Base-by-base conservation (phyloP, 2,888 invertebrate species). In the Platycheirus rosarum region DNA sequence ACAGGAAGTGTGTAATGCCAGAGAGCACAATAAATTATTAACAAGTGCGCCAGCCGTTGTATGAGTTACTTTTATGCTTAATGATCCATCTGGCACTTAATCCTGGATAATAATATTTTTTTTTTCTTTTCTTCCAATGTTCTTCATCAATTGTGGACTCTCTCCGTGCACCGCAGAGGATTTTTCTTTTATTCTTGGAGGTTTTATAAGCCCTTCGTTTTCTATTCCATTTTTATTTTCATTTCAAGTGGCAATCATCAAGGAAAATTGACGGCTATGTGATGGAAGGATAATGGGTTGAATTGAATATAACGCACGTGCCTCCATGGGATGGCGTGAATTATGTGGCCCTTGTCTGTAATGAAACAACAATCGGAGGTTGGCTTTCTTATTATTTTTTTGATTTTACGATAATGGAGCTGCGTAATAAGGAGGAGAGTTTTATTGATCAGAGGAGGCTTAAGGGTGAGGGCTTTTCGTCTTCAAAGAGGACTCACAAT, bases 41-140 rank as follows among this genome's bases (percentile, higher is more conserved):
- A 82, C 82, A 82, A 82, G 82, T 82, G 62, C 57, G 77, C 63
- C 82, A 82, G 74, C 76, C 66, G 66, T 82, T 82, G 76, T 82
- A 70, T 76, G 76, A 82, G 71, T 71, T 82, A 82, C 80, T 76
- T 82, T 82, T 82, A 82, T 77, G 82, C 77, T 82, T 82, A 82
- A 82, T 82, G 82, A 82, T 82, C 82, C 82, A 77, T 82, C 77
- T 82, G 82, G 71, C 77, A 82, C 82, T 82, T 82, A 82, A 82
- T 82, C 82, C 71, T 77, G 77, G 77, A 77, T 82, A 82, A 71
- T 77, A 37, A 71, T 82, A 37, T 62, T 75, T 68, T 70, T 48
- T 63, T 63, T 57, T 16, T 2, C 2, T 13, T 13, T 42, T 53
- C 32, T 14, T 63, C 49, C 18, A 51, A 32, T 55, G 70, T 66